Evolutionary conservation across 2,113 vertebrate genomes (phyloP).

Genomic region (Campylomormyrus numenius): DNA sequence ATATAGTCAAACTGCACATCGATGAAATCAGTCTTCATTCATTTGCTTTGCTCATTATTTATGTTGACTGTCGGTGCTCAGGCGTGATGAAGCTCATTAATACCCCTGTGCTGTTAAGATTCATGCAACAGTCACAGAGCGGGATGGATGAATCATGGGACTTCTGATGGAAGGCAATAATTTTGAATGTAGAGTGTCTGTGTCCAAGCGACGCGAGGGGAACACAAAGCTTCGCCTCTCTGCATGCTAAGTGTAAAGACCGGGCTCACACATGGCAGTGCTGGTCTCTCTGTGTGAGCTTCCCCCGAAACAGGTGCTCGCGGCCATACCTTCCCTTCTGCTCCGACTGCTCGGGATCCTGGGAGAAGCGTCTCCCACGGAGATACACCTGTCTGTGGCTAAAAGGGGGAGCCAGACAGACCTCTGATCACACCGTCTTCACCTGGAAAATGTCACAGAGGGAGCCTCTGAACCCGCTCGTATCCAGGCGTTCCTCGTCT

Average conservation of each 20-base stretch:
- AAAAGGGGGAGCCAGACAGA: neutral
- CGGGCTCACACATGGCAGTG: neutral
- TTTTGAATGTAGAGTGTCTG: neutral
- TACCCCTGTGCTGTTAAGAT: neutral
- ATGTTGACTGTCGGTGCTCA: neutral
- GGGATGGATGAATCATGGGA: neutral
- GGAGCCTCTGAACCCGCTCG: neutral
- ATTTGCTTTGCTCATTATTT: neutral
- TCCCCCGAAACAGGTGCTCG: slow-evolving; percentile 3
- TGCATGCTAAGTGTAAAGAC: neutral
- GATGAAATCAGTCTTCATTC: neutral
- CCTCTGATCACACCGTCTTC: neutral
- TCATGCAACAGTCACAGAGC: neutral
- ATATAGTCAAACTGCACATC: neutral
- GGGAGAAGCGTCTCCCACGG: neutral
- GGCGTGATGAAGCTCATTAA: neutral
- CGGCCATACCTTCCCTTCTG: neutral
- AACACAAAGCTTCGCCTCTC: neutral
- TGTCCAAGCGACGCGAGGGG: neutral
- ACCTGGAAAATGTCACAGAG: neutral
- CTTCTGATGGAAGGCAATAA: neutral
- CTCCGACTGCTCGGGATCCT: neutral
- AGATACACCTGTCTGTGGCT: slow-evolving; percentile 13
- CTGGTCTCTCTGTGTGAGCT: slow-evolving; percentile 11
- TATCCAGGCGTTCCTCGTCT: neutral